Evolutionary conservation across 2,113 vertebrate genomes (phyloP), one percentile per base, ranked within the genome.

Genomic region (Vanacampus margaritifer): DNA sequence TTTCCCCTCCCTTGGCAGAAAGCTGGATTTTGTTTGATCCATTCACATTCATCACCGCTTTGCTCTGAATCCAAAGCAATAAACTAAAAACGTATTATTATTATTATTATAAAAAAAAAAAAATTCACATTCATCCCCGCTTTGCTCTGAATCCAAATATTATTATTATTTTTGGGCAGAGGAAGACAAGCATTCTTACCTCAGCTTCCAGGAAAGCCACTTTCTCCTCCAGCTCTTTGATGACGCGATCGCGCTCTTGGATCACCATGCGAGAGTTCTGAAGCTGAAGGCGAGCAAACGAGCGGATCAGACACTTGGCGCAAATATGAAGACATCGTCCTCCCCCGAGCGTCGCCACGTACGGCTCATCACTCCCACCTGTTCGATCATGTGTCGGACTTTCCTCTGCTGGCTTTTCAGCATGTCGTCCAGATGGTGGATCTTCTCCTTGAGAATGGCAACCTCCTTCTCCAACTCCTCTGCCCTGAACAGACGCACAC

Each of bases 341-440:
- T 48, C 35, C 46, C 39, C 9, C 8, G 28, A 76, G n/a, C 2
- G 64, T 64, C 37, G 1, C 69, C 19, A 59, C 58, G 69, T 37
- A 67, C 53, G 28, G 1, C 48, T 50, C 48, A 2, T 32, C 28
- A 32, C 28, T 37, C 83, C 82, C 65, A 98, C 96, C 95, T 98
- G 96, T 82, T 97, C 95, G 2, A 98, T 98, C 96, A 98, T 98
- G 75, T 97, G 95, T 56, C 96, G 87, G 36, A 98, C 94, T 88
- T 98, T 98, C 70, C 96, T 92, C 74, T 98, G 96, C 80, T 98
- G 96, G 75, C 96, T 93, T 74, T 95, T 97, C 16, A 98, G 90
- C 96, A 98, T 98, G 87, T 98, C 95, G 0, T 98, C 95, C 80
- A 98, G 86, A 70, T 98, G 96, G 68, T 96, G 95, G 65, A 96